Base-by-base conservation (phyloP, 1,140 invertebrate species). In the Babylonia areolata region DNA sequence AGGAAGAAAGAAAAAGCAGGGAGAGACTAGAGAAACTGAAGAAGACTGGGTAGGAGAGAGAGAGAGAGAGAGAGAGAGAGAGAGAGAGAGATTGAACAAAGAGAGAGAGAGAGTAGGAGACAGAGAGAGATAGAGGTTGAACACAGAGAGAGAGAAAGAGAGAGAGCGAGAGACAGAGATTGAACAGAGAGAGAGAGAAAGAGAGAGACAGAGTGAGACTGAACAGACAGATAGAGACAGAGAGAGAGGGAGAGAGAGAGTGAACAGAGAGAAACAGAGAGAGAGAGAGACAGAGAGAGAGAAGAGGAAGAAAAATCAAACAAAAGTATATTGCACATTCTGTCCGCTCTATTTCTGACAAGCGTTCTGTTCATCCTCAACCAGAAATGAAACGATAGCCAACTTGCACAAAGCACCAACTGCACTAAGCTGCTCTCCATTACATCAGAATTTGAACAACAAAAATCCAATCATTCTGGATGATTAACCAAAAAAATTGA, bases 41-140 rank as follows among this genome's bases (percentile, higher is more conserved):
- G 6, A 20, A 51, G 20, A 51, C 9, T 51, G 46, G 6, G 46
- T 51, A 64, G 6, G 58, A 11, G 23, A 64, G 58, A 64, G 23
- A 64, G 12, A 64, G 58, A 64, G 58, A 64, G 58, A 64, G 58
- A 64, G 58, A 64, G 58, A 64, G 2, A 64, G 58, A 64, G 58
- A 64, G 58, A 64, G 58, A 64, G 58, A 64, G 58, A 64, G 46
- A 51, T n/a, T n/a, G n/a, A n/a, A n/a, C n/a, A n/a, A n/a, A n/a
- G 46, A 51, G 46, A 51, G 46, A 51, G 46, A 51, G 46, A 51
- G 46, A 51, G 46, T 11, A 20, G 20, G 46, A 51, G 46, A 51
- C 20, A 11, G 46, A 11, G 46, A 11, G 46, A 51, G 20, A 51
- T 6, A 11, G 46, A 11, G 46, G 6, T 11, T 51, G 46, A 51